Percentiles rank a stretch among this genome's conserved stretches.
Conservation (phyloP, 2,888 invertebrate genomes). For the Drosophila putrida region DNA sequence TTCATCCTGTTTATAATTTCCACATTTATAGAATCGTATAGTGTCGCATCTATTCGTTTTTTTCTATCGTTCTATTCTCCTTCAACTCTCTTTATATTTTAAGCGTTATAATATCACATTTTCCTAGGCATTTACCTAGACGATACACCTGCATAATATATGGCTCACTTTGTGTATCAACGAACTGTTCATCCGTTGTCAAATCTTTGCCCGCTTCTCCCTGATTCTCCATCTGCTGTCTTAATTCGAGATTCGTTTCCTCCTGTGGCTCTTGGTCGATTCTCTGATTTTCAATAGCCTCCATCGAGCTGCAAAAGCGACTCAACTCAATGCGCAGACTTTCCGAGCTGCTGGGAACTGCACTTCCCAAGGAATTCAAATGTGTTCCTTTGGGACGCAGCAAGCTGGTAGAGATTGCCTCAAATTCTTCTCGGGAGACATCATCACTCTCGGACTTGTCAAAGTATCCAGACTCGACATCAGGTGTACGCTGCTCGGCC, state of each 20-base stretch:
- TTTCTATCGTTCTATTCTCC: background rate
- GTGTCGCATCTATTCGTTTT: too few species aligned
- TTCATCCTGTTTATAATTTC: background rate
- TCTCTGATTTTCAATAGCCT: conserved; percentile 58
- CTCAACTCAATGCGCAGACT: conserved; percentile 75
- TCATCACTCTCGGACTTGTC: conserved; percentile 82
- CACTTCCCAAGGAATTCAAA: background rate
- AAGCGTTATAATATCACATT: conserved; percentile 3
- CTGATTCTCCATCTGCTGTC: background rate
- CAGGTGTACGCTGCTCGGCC: conserved; percentile 73
- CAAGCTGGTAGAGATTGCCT: conserved; percentile 38
- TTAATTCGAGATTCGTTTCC: background rate
- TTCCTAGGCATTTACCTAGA: conserved; percentile 37
- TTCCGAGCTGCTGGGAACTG: conserved; percentile 62
- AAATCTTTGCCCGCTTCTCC: background rate
- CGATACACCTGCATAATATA: conserved; percentile 52
- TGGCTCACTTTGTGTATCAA: conserved; percentile 54
- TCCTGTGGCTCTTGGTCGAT: conserved; percentile 12
- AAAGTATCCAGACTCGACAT: conserved; percentile 81
- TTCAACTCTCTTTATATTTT: background rate
- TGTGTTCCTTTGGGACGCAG: conserved; percentile 1
- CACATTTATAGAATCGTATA: too few species aligned
- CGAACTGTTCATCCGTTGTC: conserved; percentile 15
- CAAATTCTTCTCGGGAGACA: conserved; percentile 77
- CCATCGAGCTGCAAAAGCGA: conserved; percentile 74